These are phyloP conservation scores for Scarus forsteni DNA, from an alignment of 2,797 vertebrate genomes.

Conservation along the genomic window DNA sequence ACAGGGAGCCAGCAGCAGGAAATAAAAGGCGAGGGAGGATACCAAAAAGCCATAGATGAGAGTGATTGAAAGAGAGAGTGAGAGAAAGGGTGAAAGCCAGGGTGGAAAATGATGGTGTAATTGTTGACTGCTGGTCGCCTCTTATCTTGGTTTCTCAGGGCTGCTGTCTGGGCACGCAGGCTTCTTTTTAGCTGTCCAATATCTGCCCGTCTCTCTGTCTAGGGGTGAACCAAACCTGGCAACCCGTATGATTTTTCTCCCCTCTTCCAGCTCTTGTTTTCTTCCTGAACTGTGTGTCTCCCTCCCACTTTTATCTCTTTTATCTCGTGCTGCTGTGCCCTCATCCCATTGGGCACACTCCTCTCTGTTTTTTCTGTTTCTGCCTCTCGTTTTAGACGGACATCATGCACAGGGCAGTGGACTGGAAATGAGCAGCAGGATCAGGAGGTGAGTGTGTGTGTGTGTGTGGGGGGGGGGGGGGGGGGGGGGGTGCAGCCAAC, in stretches of 20 bases:
- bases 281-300: constrained; percentile 14
- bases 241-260: constrained; percentile 32
- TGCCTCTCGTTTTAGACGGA: constrained; percentile 35
- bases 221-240: constrained; percentile 59
- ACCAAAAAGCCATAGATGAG: constrained; percentile 32
- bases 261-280: constrained; percentile 20
- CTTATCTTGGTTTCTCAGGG: constrained; percentile 80
- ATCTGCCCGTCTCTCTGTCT: constrained; percentile 41
- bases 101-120: constrained; percentile 74
- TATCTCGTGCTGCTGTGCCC: constrained; percentile 49
- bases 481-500: constrained; percentile 43
- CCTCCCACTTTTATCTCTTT: constrained; percentile 37
- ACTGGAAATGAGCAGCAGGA: constrained; percentile 72
- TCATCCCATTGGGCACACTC: constrained; percentile 44
- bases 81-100: constrained; percentile 50
- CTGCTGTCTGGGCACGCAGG: constrained; percentile 58
- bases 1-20: constrained; percentile 7
- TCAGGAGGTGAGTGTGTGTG: too few species aligned
- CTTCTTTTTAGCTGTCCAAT: constrained; percentile 56
- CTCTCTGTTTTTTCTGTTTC: constrained; percentile 14
- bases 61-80: constrained; percentile 47
- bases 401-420: constrained; percentile 58
- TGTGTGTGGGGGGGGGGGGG: constrained; percentile 28
- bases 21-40: constrained; percentile 9
- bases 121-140: constrained; percentile 74